Evolutionary conservation across 1,140 invertebrate genomes (phyloP).

Genomic region (Magallana gigas): DNA sequence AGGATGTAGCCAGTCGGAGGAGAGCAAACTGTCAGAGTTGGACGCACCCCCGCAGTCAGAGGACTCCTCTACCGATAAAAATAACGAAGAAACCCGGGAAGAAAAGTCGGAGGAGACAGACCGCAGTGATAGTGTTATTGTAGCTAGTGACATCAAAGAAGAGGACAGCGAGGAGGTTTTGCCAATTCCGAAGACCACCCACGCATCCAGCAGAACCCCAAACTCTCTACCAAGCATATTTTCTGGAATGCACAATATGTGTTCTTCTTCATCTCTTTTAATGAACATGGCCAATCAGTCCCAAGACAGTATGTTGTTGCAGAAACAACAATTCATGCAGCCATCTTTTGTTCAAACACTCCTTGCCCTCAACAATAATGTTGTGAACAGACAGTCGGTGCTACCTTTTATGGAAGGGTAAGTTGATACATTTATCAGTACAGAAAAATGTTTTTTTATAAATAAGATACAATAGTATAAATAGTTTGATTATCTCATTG

Average conservation of each 20-base stretch:
- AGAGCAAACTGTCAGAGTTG: neutral
- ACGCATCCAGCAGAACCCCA: neutral
- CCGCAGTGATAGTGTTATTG: neutral
- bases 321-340: constrained; percentile 61
- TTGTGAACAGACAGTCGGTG: constrained; percentile 65
- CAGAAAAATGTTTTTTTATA: neutral
- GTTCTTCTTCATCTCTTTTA: constrained; percentile 46
- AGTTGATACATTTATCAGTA: constrained; percentile 31
- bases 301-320: constrained; percentile 52
- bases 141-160: neutral
- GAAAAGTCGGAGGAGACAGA: constrained; percentile 2
- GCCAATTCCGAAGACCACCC: neutral
- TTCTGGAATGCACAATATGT: constrained; percentile 49
- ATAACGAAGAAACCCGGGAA: neutral
- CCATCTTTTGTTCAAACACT: constrained; percentile 73
- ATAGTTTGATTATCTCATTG: too few species aligned
- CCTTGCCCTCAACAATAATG: constrained; percentile 68
- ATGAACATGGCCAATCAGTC: constrained; percentile 54
- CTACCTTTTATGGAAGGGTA: constrained; percentile 74
- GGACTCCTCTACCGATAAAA: neutral
- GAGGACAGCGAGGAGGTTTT: neutral
- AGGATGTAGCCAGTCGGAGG: neutral
- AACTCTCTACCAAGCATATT: constrained; percentile 37
- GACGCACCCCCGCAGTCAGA: neutral
- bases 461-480: neutral